These are phyloP conservation scores for Masticophis lateralis DNA, from an alignment of 2,797 vertebrate genomes.

Conservation along the genomic window DNA sequence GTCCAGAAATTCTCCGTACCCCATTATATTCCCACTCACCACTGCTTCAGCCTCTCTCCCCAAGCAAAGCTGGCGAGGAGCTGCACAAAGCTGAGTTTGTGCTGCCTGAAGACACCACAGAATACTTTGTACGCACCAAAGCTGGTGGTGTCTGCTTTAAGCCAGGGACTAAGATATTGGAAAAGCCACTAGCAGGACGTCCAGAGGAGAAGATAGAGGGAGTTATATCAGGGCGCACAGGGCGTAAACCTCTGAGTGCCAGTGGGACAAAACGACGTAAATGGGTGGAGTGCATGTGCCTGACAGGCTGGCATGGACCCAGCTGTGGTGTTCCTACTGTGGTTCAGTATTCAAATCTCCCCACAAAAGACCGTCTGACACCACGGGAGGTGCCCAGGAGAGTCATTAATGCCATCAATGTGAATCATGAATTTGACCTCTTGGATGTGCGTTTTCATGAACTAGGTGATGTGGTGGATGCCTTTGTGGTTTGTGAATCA, in stretches of 20 bases:
- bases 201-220: conserved; percentile 60
- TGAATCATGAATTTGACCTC: conserved; percentile 98
- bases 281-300: conserved; percentile 91
- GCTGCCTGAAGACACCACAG: conserved; percentile 80
- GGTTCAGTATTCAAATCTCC: conserved; percentile 96
- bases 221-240: conserved; percentile 38
- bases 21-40: conserved; percentile 75
- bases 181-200: conserved; percentile 62
- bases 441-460: conserved; percentile 92
- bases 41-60: conserved; percentile 71
- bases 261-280: conserved; percentile 67
- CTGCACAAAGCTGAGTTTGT: conserved; percentile 78
- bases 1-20: conserved; percentile 74
- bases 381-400: conserved; percentile 85
- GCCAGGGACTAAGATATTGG: conserved; percentile 85
- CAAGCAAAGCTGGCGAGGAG: conserved; percentile 70
- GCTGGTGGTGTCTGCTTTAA: conserved; percentile 91
- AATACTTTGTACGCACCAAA: conserved; percentile 90
- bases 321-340: conserved; percentile 96
- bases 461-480: conserved; percentile 86
- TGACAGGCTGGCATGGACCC: conserved; percentile 94
- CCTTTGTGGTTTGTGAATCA: conserved; percentile 94
- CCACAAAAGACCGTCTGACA: conserved; percentile 91
- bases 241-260: conserved; percentile 41
- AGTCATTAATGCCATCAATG: conserved; percentile 93